A percentile compares a stretch with the other conserved stretches of the same genome.
These are phyloP conservation scores for Sebastolobus alascanus DNA, from an alignment of 2,797 vertebrate species.

Conservation along the genomic window DNA sequence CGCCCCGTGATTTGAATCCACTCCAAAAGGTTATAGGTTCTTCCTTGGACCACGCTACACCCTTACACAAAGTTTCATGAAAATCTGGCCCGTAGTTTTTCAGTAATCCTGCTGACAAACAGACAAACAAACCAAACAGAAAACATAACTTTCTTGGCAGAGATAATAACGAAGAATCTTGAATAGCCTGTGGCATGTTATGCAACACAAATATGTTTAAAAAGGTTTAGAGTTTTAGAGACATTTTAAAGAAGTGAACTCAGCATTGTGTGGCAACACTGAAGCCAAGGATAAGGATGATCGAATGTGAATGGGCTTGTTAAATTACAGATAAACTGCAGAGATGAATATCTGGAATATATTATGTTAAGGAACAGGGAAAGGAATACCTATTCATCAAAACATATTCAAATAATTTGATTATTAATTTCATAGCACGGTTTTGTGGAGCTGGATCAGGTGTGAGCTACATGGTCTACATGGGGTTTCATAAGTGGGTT, in stretches of 20 bases:
- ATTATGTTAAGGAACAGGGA: not conserved
- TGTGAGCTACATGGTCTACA: not conserved
- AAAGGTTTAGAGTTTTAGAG: not conserved
- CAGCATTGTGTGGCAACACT: not conserved
- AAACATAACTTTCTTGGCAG: not conserved
- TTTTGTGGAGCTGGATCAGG: constrained; percentile 29
- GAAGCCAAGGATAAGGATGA: constrained; percentile 19
- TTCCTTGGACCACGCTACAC: not conserved
- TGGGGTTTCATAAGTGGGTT: not conserved
- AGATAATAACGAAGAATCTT: not conserved
- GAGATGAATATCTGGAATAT: not conserved
- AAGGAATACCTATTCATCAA: constrained; percentile 10
- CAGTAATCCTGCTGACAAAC: not conserved
- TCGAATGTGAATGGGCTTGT: not conserved
- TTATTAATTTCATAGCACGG: not conserved
- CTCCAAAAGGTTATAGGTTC: not conserved
- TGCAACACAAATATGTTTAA: not conserved
- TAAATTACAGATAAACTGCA: constrained; percentile 19
- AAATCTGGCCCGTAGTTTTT: not conserved
- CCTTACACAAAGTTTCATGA: not conserved
- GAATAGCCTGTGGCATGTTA: not conserved
- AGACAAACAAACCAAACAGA: not conserved
- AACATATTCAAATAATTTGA: constrained; percentile 6
- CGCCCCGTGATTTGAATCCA: not conserved
- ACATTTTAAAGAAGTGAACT: not conserved